These are phyloP conservation scores for Acanthosepion pharaonis DNA, from an alignment of 2,888 invertebrate genomes.

Conservation along the genomic window DNA sequence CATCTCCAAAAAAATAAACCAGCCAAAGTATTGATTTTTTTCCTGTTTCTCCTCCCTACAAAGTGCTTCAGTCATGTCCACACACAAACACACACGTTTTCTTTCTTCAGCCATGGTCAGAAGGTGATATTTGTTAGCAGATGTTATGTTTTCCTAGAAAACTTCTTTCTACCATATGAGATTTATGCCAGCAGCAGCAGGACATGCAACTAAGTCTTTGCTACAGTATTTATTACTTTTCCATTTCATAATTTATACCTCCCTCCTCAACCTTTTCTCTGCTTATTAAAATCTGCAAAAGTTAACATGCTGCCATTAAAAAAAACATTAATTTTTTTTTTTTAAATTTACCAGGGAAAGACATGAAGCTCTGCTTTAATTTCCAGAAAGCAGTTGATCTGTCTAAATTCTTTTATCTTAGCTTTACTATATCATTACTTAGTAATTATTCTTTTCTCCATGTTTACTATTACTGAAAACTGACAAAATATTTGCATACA, in stretches of 20 bases:
- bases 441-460: neutral
- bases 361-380: neutral
- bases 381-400: neutral
- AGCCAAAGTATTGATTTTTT: neutral
- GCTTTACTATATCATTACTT: neutral
- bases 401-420: neutral
- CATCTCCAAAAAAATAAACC: neutral
- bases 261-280: neutral
- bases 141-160: constrained; percentile 4
- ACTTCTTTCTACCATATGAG: constrained; percentile 33
- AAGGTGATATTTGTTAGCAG: neutral
- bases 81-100: constrained; percentile 16
- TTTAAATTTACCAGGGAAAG: no score
- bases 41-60: neutral
- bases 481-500: neutral
- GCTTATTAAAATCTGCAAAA: neutral
- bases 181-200: constrained; percentile 9
- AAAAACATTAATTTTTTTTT: neutral
- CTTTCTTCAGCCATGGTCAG: neutral
- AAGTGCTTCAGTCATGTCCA: constrained; percentile 1
- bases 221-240: neutral
- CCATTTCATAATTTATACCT: neutral
- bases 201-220: neutral
- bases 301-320: neutral
- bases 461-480: neutral